These are phyloP conservation scores for Melieria crassipennis DNA, from an alignment of 2,888 invertebrate species.

Conservation along the genomic window DNA sequence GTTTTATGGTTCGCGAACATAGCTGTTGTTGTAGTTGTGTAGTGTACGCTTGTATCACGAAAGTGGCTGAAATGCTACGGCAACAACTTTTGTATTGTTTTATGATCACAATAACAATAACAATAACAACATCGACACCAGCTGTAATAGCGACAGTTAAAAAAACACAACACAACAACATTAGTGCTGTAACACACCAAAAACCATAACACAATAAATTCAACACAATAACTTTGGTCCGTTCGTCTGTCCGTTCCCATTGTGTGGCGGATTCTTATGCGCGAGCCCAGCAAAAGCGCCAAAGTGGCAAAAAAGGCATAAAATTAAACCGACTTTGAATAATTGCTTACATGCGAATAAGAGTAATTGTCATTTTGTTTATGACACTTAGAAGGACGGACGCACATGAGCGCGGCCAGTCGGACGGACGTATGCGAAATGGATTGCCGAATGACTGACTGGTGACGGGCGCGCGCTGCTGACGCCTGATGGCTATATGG, in stretches of 20 bases:
- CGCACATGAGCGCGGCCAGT: neutral
- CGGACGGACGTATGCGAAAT: too few relatives aligned
- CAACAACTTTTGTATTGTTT: slow-evolving; percentile 24
- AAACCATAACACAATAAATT: neutral
- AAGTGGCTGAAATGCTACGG: slow-evolving; percentile 11
- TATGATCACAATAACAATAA: slow-evolving; percentile 17
- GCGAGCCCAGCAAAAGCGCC: neutral
- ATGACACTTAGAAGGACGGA: slow-evolving; percentile 20
- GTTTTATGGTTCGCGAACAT: neutral
- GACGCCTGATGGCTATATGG: too few relatives aligned
- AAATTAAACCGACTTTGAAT: slow-evolving; percentile 26
- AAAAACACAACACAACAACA: neutral
- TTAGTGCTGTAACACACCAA: neutral
- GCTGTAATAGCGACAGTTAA: too few relatives aligned
- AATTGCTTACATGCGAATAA: slow-evolving; percentile 31
- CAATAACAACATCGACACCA: neutral
- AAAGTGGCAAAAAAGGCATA: slow-evolving; percentile 15
- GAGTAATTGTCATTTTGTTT: slow-evolving; percentile 31
- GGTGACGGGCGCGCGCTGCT: too few relatives aligned
- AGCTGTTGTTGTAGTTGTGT: neutral
- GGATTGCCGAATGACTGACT: too few relatives aligned
- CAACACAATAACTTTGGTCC: too few relatives aligned
- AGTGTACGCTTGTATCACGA: neutral
- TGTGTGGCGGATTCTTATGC: neutral
- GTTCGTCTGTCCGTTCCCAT: too few relatives aligned